Conservation (phyloP, 1,140 invertebrate species). For the Catajapyx aquilonaris region DNA sequence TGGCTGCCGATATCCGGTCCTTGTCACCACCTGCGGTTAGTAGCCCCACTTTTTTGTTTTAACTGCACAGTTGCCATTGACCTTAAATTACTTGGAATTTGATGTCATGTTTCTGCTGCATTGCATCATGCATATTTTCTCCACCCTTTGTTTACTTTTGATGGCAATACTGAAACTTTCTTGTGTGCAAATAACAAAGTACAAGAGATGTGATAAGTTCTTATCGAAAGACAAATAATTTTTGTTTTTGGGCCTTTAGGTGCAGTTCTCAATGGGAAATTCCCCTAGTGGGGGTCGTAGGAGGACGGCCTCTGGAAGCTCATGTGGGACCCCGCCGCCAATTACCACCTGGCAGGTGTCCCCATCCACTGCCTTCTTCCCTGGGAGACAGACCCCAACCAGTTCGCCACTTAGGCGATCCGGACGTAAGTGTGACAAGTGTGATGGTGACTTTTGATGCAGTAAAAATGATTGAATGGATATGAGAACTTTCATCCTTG, state of each 20-base stretch:
- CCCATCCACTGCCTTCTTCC: conserved; percentile 20
- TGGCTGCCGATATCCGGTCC: conserved; percentile 63
- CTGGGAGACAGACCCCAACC: conserved; percentile 29
- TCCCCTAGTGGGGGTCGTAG: conserved; percentile 43
- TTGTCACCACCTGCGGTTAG: conserved; percentile 68
- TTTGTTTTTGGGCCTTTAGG: too few species aligned
- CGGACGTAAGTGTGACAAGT: conserved; percentile 25
- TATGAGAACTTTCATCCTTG: conserved; percentile 1
- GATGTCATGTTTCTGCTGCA: background rate
- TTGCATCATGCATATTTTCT: too few species aligned
- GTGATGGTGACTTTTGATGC: too few species aligned
- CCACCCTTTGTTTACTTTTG: too few species aligned
- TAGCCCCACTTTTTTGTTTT: conserved; percentile 10
- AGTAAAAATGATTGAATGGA: too few species aligned
- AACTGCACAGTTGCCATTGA: conserved; percentile 1
- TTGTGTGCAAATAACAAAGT: too few species aligned
- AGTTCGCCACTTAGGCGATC: conserved; percentile 48
- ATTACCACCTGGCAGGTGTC: conserved; percentile 62
- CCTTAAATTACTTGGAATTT: conserved; percentile 4
- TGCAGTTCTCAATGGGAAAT: conserved; percentile 78
- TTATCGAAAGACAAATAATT: too few species aligned
- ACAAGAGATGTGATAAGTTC: too few species aligned
- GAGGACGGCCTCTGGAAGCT: conserved; percentile 38
- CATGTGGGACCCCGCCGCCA: conserved; percentile 49
- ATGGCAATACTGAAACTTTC: too few species aligned